Conservation (phyloP, 2,888 invertebrate species). For the Stomorhina lunata region DNA sequence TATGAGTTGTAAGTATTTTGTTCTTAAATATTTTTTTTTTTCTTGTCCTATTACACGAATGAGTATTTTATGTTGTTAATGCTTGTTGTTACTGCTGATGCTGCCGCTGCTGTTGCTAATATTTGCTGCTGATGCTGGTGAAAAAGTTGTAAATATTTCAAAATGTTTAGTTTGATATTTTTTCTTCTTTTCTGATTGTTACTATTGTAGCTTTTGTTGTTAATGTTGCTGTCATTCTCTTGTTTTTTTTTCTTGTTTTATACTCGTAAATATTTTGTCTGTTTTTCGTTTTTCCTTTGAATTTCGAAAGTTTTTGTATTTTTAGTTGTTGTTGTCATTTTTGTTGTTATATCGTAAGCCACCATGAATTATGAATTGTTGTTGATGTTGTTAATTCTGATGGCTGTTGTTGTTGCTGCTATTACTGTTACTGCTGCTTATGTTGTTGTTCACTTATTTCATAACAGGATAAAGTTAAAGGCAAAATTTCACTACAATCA, state of each 20-base stretch:
- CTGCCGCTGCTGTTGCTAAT: background rate
- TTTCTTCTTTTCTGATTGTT: background rate
- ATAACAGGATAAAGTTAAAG: conserved; percentile 37
- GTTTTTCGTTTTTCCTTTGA: background rate
- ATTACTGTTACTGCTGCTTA: background rate
- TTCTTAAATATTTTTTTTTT: background rate
- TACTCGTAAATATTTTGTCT: conserved; percentile 19
- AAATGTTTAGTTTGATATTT: conserved; percentile 11
- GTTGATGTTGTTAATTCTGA: conserved; percentile 5
- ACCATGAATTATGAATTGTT: conserved; percentile 57
- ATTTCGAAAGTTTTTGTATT: background rate
- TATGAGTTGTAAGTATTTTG: no score
- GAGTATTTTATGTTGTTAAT: background rate
- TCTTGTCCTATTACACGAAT: background rate
- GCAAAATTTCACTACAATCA: conserved; percentile 3
- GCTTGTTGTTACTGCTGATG: background rate
- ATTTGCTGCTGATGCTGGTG: background rate
- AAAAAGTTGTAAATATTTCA: conserved; percentile 32
- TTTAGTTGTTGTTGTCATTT: conserved; percentile 10
- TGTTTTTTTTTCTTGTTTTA: background rate
- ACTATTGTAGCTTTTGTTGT: conserved; percentile 1
- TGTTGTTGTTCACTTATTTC: conserved; percentile 41
- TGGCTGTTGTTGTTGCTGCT: conserved; percentile 17
- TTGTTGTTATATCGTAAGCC: conserved; percentile 44
- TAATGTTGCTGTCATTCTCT: background rate